phyloP scores from a whole-genome alignment of 2,888 invertebrate genomes.

The Orgyia antiqua region DNA sequence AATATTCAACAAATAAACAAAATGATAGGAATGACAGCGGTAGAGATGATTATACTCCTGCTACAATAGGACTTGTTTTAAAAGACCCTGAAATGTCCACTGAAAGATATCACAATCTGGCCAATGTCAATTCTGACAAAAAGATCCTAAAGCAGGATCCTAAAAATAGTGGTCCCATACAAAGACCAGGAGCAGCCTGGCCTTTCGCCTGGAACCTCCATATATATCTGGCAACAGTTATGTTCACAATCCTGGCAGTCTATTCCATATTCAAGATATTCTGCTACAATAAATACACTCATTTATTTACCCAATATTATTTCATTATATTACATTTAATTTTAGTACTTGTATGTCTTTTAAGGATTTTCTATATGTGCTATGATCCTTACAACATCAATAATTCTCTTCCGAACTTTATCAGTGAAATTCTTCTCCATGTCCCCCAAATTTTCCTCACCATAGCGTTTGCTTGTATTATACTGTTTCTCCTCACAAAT shows the following conservation, averaged over 20 bases:
- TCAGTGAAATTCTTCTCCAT: conserved; percentile 90
- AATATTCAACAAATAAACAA: conserved; percentile 64
- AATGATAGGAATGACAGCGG: conserved; percentile 59
- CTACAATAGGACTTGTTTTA: conserved; percentile 65
- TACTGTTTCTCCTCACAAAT: conserved; percentile 89
- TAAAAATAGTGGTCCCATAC: conserved; percentile 56
- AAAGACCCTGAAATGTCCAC: conserved; percentile 74
- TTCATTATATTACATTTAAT: conserved; percentile 91
- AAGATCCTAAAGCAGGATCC: conserved; percentile 62
- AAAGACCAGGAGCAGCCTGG: conserved; percentile 81
- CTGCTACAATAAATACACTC: conserved; percentile 90
- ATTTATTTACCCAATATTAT: conserved; percentile 91
- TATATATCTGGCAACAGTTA: conserved; percentile 90
- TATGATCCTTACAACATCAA: conserved; percentile 96
- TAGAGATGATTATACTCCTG: conserved; percentile 59
- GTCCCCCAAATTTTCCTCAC: conserved; percentile 92
- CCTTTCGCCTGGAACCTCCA: conserved; percentile 94
- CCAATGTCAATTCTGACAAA: conserved; percentile 77
- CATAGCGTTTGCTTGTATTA: conserved; percentile 92
- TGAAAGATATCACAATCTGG: conserved; percentile 77
- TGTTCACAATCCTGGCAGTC: conserved; percentile 90
- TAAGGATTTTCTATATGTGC: conserved; percentile 91
- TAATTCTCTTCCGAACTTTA: conserved; percentile 85
- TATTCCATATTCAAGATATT: conserved; percentile 92
- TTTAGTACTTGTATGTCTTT: conserved; percentile 87